Percentiles rank a stretch among this genome's conserved stretches.
Conservation (phyloP, 1,140 invertebrate species). For the Drosophila sproati region DNA sequence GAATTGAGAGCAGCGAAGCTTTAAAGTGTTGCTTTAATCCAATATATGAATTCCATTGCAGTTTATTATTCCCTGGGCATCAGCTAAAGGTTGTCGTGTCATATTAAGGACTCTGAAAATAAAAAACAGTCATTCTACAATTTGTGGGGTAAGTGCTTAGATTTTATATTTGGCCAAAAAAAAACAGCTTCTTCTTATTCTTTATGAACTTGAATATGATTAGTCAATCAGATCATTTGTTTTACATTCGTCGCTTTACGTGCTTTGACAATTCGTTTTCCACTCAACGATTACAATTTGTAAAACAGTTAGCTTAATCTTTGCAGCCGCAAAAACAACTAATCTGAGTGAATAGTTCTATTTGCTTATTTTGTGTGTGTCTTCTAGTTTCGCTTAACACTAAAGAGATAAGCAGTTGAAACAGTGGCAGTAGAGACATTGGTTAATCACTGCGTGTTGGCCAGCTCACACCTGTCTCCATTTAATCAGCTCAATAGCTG, state of each 20-base stretch:
- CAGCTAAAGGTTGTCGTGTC: neutral
- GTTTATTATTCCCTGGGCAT: neutral
- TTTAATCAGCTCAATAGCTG: conserved; percentile 47
- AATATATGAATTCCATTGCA: neutral
- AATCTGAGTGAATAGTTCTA: conserved; percentile 38
- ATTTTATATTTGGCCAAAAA: neutral
- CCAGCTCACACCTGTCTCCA: conserved; percentile 47
- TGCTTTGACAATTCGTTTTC: neutral
- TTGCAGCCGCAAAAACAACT: conserved; percentile 31
- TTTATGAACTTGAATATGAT: too few relatives aligned
- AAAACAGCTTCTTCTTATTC: too few relatives aligned
- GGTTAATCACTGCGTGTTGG: conserved; percentile 43
- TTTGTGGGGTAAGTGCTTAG: neutral
- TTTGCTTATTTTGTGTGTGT: conserved; percentile 2
- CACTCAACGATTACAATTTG: neutral
- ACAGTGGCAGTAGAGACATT: neutral
- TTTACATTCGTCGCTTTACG: neutral
- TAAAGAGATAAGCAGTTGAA: conserved; percentile 45
- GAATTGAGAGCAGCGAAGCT: conserved; percentile 69
- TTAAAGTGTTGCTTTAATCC: conserved; percentile 11
- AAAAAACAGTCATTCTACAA: neutral
- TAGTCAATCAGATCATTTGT: neutral
- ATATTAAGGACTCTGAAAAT: neutral
- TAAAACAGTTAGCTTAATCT: conserved; percentile 20
- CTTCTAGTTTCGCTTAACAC: conserved; percentile 26